Conservation (phyloP, 2,888 invertebrate species). For the Erebia ligea region DNA sequence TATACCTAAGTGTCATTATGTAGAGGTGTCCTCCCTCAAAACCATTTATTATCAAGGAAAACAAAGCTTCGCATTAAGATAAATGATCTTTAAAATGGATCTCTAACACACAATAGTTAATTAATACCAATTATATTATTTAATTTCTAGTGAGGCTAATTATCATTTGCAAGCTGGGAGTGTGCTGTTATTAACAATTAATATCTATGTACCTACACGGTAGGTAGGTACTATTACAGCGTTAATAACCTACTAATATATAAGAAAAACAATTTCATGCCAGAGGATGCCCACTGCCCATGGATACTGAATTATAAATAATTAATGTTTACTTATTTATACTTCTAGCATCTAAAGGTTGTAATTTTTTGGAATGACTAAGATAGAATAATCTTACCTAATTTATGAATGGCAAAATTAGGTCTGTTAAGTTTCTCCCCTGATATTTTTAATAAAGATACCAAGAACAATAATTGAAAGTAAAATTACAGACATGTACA, state of each 20-base stretch:
- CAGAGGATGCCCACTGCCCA: too few relatives aligned
- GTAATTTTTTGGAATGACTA: neutral
- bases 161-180: neutral
- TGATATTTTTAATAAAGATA: conserved; percentile 11
- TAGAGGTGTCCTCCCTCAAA: neutral
- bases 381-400: neutral
- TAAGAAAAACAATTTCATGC: too few relatives aligned
- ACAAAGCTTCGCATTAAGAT: neutral
- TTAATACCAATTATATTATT: neutral
- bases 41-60: conserved; percentile 5
- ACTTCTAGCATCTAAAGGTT: neutral
- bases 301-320: too few relatives aligned
- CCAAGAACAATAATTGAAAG: neutral
- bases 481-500: too few relatives aligned
- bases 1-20: neutral
- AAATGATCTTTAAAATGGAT: neutral
- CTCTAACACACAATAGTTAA: neutral
- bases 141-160: neutral
- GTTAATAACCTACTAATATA: too few relatives aligned
- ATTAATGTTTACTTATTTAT: too few relatives aligned
- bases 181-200: too few relatives aligned
- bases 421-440: conserved; percentile 5
- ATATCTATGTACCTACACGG: too few relatives aligned
- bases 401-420: neutral
- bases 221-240: too few relatives aligned